A percentile compares a stretch with the other conserved stretches of the same genome.
Evolutionary conservation across 2,797 vertebrate genomes (phyloP).

Genomic region (Aotus griseimembra): DNA sequence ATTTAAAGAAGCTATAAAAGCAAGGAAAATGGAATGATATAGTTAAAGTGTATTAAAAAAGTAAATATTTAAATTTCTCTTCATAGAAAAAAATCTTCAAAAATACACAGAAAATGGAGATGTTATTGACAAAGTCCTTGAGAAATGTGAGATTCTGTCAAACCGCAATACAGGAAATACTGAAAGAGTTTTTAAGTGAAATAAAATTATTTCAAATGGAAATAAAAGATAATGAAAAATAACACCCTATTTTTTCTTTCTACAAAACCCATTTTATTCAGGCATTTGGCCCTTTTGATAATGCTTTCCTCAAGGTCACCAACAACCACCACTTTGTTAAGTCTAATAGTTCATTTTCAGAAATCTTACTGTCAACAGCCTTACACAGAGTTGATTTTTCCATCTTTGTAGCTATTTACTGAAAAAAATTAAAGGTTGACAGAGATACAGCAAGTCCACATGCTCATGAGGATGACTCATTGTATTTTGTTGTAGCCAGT

Average conservation of each 20-base stretch:
- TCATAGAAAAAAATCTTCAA: not conserved
- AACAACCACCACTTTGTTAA: not conserved
- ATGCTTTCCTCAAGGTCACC: not conserved
- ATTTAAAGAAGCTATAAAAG: not conserved
- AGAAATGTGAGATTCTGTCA: not conserved
- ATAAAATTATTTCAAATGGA: not conserved
- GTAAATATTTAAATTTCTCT: not conserved
- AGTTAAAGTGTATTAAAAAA: not conserved
- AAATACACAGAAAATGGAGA: not conserved
- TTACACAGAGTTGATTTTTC: not conserved
- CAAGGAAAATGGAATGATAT: not conserved
- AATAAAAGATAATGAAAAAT: not conserved
- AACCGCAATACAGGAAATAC: not conserved
- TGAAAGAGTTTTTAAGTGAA: not conserved
- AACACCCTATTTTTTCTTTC: too few relatives aligned
- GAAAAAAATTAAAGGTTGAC: not conserved
- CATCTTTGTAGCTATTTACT: not conserved
- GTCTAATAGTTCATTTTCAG: not conserved
- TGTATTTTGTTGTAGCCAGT: not conserved
- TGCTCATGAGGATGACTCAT: too few relatives aligned
- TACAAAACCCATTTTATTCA: not conserved
- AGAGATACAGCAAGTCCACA: not conserved
- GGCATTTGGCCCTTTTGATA: not conserved
- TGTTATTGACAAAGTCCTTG: not conserved
- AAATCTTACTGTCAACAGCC: not conserved